Evolutionary conservation across 1,140 invertebrate species (phyloP), one percentile per base, ranked within the genome.

Genomic region (Saxidomus purpurata): DNA sequence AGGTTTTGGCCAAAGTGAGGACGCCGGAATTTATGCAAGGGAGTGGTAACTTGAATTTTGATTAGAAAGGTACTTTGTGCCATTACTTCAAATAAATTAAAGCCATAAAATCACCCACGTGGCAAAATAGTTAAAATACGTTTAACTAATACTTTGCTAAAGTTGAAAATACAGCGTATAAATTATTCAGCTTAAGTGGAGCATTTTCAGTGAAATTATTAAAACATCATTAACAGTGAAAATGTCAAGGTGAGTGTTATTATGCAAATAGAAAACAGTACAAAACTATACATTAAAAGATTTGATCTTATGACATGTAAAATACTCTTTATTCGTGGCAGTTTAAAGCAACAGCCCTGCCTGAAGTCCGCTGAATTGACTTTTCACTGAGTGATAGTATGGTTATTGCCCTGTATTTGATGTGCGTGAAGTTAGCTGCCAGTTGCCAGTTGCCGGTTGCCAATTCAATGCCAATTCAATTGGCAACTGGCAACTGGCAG

Each of bases 41-140:
- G 67, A 71, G 67, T 71, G 67, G 67, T 3, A 6, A 19, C 22
- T 71, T 71, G 67, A 36, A 71, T 71, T 71, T 71, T 71, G 34
- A 71, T 71, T 40, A 71, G 67, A 71, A 71, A 36, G 38, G 2
- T 22, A 71, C 67, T 71, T 36, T 71, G 67, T 71, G 67, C 17
- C 25, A 38, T 28, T 71, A 28, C 36, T 38, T 40, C 36, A 71
- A 38, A 38, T 71, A 28, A 71, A 38, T 38, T 38, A 38, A 19
- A 34, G 34, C 25, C 13, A 71, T 71, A 71, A 71, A 71, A 71
- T 71, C 67, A 71, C 17, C 67, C 67, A 38, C 67, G 67, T 40
- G 67, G 36, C 25, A 71, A 40, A 71, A 38, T 71, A 34, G 36
- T 71, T 40, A 28, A 38, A 71, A 22, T 38, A 71, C 34, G 28